Base-by-base conservation (phyloP, 2,797 vertebrate genomes). In the Ceryle rudis region DNA sequence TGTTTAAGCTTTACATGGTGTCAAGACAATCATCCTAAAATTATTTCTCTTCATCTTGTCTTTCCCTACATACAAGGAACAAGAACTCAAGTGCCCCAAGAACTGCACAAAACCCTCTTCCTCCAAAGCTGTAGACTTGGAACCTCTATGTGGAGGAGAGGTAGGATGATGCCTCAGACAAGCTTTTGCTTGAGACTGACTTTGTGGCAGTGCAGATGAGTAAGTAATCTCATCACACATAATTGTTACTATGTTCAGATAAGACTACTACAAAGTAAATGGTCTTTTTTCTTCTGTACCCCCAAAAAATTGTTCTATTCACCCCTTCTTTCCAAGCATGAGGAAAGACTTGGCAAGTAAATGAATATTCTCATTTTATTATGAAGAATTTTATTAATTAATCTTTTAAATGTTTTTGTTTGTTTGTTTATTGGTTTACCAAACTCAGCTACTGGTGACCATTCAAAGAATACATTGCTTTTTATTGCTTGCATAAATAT, bases 181-280 rank as follows among this genome's bases (percentile, higher is more conserved):
- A 84, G 8, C 6, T 60, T 90, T 86, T 80, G 2, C 39, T 86
- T 86, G 35, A 57, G 26, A 52, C 5, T 41, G 35, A 9, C 6
- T 5, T 64, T 49, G 8, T 41, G 13, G 39, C 11, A 71, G 12
- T 25, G 4, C 0, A 3, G 35, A 29, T 47, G 20, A 89, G 5
- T 54, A 35, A 75, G 33, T 2, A 1, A 62, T 26, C 8, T 61
- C 20, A 20, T 19, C 17, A 28, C 8, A 54, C 13, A n/a, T 10
- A 18, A 41, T 41, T 41, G 13, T 41, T 74, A 9, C 0, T 0
- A 17, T 12, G 2, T 62, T 90, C 41, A 86, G 19, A 41, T 35
- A 14, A 72, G 9, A 23, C 21, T 26, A 21, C 31, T 41, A 44
- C 3, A 75, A 90, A 75, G 14, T 5, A 58, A 58, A 47, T 19